Evolutionary conservation across 2,113 vertebrate species (phyloP), one percentile per base, ranked within the genome.

Genomic region (Anarrhichthys ocellatus): DNA sequence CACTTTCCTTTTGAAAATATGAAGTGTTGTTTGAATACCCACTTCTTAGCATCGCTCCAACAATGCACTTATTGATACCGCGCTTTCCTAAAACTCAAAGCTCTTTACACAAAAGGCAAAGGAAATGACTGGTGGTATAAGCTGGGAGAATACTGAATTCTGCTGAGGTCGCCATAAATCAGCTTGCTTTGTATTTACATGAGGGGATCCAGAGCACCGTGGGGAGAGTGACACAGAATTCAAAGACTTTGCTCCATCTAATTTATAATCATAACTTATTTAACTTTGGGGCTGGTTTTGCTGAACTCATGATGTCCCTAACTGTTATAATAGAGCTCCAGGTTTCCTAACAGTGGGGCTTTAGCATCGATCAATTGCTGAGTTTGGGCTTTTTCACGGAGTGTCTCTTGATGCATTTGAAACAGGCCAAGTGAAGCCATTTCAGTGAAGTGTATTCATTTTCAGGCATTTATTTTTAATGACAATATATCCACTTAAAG

Each of bases 201-300:
- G 62, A 82, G 66, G 61, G 78, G 77, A 87, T 76, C 66, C 42
- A 40, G 70, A 78, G 75, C 65, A 78, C 70, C 82, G 76, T 52
- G 38, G 32, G 63, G 54, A 73, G 84, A 90, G 76, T 80, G 81
- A 79, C 72, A 80, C 69, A 69, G 62, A 59, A 80, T 87, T 84
- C 54, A 50, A 62, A 89, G 91, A 89, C 82, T 90, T 90, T 83
- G 62, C 76, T 80, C 34, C 63, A 65, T 87, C 71, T 81, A 83
- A 90, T 91, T 86, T 88, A 87, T 83, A 84, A 87, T 88, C 70
- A 83, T 82, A 79, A 93, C 71, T 92, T 92, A 87, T 90, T 90
- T 73, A 89, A 83, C 80, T 91, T 85, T 32, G 67, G 52, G 58
- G 71, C 79, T 82, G 82, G 78, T 87, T 91, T 88, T 90, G 87